phyloP scores from a whole-genome alignment of 2,797 vertebrate genomes.

The Geotrypetes seraphini region DNA sequence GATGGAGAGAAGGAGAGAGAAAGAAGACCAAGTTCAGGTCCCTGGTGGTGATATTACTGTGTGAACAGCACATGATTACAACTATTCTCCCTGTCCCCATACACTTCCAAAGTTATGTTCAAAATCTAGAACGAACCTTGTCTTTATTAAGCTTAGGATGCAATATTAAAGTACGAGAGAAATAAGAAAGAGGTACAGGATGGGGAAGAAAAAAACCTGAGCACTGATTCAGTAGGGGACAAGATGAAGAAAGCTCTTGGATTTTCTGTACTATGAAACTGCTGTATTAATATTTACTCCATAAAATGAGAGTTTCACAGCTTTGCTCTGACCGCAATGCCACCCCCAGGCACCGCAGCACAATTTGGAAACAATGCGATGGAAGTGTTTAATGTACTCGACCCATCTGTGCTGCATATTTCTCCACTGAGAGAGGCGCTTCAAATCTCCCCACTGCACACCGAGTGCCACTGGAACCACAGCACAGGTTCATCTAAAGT shows the following conservation, averaged over 20 bases:
- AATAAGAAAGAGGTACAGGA: constrained; percentile 15
- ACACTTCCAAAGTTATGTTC: too few species aligned
- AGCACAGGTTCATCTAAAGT: constrained; percentile 85
- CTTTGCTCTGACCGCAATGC: constrained; percentile 54
- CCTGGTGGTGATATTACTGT: too few species aligned
- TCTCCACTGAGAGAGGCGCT: constrained; percentile 82
- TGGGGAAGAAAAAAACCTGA: constrained; percentile 2
- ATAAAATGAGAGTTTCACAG: constrained; percentile 31
- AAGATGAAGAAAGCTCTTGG: constrained; percentile 24
- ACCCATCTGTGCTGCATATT: constrained; percentile 83
- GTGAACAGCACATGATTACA: too few species aligned
- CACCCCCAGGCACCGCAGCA: constrained; percentile 75
- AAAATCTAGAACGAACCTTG: too few species aligned
- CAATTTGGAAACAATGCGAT: constrained; percentile 79
- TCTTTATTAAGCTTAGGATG: too few species aligned
- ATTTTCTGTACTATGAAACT: constrained; percentile 34
- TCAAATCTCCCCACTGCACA: constrained; percentile 79
- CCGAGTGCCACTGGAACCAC: constrained; percentile 64
- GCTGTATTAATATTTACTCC: constrained; percentile 49
- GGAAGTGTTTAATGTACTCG: constrained; percentile 84
- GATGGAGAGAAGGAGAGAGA: too few species aligned
- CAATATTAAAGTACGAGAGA: constrained; percentile 14
- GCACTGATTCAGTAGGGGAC: constrained; percentile 26
- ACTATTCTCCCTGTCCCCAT: too few species aligned
- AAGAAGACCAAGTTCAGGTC: too few species aligned